Conservation (phyloP, 2,888 invertebrate species). For the Barypeithes pellucidus region DNA sequence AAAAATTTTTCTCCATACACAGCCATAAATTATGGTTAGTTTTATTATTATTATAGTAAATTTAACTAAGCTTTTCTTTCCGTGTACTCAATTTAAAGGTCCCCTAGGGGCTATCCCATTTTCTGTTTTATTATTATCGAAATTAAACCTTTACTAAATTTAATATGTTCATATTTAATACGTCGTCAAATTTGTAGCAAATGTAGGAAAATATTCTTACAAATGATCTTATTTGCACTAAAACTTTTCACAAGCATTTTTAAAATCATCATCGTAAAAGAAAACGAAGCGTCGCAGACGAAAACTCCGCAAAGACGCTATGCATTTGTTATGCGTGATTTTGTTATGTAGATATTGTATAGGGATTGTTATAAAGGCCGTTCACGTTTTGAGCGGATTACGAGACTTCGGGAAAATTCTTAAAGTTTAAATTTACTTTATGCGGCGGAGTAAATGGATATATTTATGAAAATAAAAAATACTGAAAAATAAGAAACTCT, state of each 20-base stretch:
- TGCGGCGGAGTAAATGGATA: neutral
- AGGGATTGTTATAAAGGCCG: slow-evolving; percentile 18
- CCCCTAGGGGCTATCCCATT: too few relatives aligned
- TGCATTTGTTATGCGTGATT: slow-evolving; percentile 16
- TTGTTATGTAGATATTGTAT: slow-evolving; percentile 17
- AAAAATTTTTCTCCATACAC: too few relatives aligned
- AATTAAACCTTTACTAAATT: too few relatives aligned
- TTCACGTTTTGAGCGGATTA: slow-evolving; percentile 17
- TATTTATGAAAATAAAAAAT: neutral
- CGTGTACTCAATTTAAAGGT: too few relatives aligned
- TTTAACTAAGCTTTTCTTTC: too few relatives aligned
- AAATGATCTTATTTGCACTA: too few relatives aligned
- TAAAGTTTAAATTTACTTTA: slow-evolving; percentile 12
- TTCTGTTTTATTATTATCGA: too few relatives aligned
- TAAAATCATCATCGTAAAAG: neutral
- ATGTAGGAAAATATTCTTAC: too few relatives aligned
- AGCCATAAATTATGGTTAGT: too few relatives aligned
- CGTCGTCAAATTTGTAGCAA: too few relatives aligned
- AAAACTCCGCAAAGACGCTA: neutral
- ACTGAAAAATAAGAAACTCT: neutral
- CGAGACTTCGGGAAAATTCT: slow-evolving; percentile 2
- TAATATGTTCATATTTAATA: too few relatives aligned
- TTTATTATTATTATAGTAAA: too few relatives aligned
- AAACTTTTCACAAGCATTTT: neutral
- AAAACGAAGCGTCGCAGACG: slow-evolving; percentile 1